phyloP scores from a whole-genome alignment of 1,140 invertebrate genomes.

The Radopholus similis region DNA sequence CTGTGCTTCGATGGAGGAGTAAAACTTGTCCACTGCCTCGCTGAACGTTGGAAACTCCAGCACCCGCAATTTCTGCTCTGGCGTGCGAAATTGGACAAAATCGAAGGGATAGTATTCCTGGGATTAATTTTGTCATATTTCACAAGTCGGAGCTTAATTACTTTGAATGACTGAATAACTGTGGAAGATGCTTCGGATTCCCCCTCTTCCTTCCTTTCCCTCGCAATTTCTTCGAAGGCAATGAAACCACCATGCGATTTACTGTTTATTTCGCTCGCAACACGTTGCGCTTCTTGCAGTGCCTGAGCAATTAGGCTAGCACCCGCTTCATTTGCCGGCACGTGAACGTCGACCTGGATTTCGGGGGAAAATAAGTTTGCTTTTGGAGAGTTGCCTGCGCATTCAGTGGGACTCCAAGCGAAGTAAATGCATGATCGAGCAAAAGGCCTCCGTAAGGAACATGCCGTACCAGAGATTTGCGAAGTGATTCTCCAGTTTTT shows the following conservation, averaged over 20 bases:
- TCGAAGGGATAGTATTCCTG: slow-evolving; percentile 54
- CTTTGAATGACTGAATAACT: slow-evolving; percentile 1
- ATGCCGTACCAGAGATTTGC: slow-evolving; percentile 79
- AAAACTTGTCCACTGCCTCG: slow-evolving; percentile 89
- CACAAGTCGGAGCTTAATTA: neutral
- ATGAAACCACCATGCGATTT: slow-evolving; percentile 49
- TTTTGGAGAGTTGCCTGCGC: slow-evolving; percentile 58
- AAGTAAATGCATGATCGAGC: slow-evolving; percentile 79
- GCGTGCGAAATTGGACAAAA: slow-evolving; percentile 42
- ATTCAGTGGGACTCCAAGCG: slow-evolving; percentile 69
- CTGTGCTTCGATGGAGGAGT: slow-evolving; percentile 86
- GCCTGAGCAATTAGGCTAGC: slow-evolving; percentile 69
- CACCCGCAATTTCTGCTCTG: slow-evolving; percentile 23
- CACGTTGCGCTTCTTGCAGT: slow-evolving; percentile 71
- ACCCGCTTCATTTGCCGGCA: slow-evolving; percentile 70
- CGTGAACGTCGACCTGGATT: slow-evolving; percentile 63
- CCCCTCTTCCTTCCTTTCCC: slow-evolving; percentile 62
- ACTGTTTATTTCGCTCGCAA: slow-evolving; percentile 63
- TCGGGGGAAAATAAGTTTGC: slow-evolving; percentile 2
- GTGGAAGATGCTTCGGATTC: slow-evolving; percentile 71
- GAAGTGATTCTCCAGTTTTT: slow-evolving; percentile 69
- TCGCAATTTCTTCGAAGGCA: slow-evolving; percentile 33
- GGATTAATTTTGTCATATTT: slow-evolving; percentile 1
- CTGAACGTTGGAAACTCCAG: slow-evolving; percentile 51
- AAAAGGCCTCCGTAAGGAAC: slow-evolving; percentile 77